Evolutionary conservation across 1,140 invertebrate genomes (phyloP), one percentile per base, ranked within the genome.

Genomic region (Brachystomella parvula): DNA sequence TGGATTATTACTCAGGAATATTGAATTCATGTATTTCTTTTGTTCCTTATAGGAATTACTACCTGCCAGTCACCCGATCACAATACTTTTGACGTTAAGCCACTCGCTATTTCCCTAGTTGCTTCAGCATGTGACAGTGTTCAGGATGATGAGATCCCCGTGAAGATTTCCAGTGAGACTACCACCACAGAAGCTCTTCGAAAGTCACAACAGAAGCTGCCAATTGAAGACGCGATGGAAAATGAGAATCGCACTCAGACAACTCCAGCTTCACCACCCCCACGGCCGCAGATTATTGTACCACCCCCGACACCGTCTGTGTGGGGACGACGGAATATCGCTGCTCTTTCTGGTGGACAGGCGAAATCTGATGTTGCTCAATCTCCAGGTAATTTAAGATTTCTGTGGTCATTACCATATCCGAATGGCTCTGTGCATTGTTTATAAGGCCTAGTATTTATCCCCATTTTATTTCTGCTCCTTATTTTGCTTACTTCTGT

Each of bases 81-180:
- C 49, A 53, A 24, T 53, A 53, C 49, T 53, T 53, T 53, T 9
- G 49, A 53, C 24, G 21, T 53, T 12, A 53, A 53, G 49, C 49
- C 49, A 26, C 24, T 53, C 15, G 9, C 49, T 24, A 53, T 53
- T 53, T 53, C 49, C 24, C 49, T 53, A 3, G 49, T 53, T 53
- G 6, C 49, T 19, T 53, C 49, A 15, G 49, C 49, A 53, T 53
- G 49, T 53, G 49, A 53, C 24, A 24, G 24, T 6, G 49, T 6
- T 12, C 9, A 9, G 21, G 49, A 53, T 26, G 39, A 44, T 44
- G n/a, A n/a, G n/a, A 12, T 44, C 9, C 39, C 39, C 39, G 21
- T 24, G 21, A 53, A 53, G 49, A 26, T 24, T 53, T 17, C 6
- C 24, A 6, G 9, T 26, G 49, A 24, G 24, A 53, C 12, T 3